A percentile compares a stretch with the other conserved stretches of the same genome.
phyloP scores from a whole-genome alignment of 2,113 vertebrate genomes.

The Oreochromis aureus region DNA sequence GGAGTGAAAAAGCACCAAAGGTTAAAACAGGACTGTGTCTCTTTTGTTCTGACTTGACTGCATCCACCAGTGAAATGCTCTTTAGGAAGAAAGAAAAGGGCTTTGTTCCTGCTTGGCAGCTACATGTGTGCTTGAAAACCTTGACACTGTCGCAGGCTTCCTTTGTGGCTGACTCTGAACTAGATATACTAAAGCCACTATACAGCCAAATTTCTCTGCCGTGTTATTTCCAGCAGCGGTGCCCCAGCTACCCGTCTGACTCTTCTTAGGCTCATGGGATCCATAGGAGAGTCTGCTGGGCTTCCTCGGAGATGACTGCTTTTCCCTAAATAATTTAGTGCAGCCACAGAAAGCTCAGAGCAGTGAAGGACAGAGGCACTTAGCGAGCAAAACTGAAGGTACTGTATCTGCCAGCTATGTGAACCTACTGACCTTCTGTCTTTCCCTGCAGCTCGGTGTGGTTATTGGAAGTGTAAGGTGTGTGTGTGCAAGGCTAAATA shows the following conservation, averaged over 20 bases:
- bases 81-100: not conserved
- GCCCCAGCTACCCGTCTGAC: constrained; percentile 18
- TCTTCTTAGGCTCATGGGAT: constrained; percentile 28
- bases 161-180: constrained; percentile 20
- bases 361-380: constrained; percentile 25
- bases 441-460: not conserved
- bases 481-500: not conserved
- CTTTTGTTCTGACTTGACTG: constrained; percentile 3
- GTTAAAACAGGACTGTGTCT: constrained; percentile 7
- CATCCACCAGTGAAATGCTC: constrained; percentile 5
- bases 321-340: constrained; percentile 61
- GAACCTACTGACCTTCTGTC: not conserved
- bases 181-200: constrained; percentile 4
- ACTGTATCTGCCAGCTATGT: not conserved
- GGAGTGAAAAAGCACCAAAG: constrained; percentile 6
- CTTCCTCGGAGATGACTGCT: constrained; percentile 48
- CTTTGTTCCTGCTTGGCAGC: constrained; percentile 25
- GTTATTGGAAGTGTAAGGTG: not conserved
- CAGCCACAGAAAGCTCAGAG: constrained; percentile 30
- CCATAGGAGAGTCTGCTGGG: constrained; percentile 13
- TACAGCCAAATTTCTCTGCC: constrained; percentile 7
- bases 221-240: constrained; percentile 37
- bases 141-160: not conserved
- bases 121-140: constrained; percentile 15
- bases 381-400: not conserved